These are phyloP conservation scores for Tetragonisca angustula DNA, from an alignment of 2,888 invertebrate genomes.

Conservation along the genomic window DNA sequence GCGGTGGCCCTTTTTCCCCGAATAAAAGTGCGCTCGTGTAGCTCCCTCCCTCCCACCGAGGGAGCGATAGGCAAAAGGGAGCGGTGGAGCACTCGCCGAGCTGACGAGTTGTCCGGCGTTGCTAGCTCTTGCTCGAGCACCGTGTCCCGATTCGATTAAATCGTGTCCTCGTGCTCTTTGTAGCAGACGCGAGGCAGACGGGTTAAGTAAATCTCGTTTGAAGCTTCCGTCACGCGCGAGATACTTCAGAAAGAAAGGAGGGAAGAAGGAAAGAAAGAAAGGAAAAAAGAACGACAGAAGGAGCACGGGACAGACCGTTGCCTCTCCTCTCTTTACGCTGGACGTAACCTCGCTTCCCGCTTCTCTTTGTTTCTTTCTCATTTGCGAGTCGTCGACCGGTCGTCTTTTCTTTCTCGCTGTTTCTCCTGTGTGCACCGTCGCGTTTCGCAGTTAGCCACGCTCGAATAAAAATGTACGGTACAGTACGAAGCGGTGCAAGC, in stretches of 20 bases:
- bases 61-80: slow-evolving; percentile 12
- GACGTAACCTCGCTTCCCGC: neutral
- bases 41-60: neutral
- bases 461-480: slow-evolving; percentile 48
- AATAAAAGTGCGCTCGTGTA: slow-evolving; percentile 48
- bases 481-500: slow-evolving; percentile 19
- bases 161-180: slow-evolving; percentile 71
- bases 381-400: neutral
- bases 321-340: neutral
- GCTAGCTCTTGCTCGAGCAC: slow-evolving; percentile 25
- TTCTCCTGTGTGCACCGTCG: slow-evolving; percentile 6
- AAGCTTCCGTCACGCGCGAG: slow-evolving; percentile 58
- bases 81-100: slow-evolving; percentile 8
- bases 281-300: too few species aligned
- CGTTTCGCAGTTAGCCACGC: slow-evolving; percentile 31
- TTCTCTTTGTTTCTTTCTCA: slow-evolving; percentile 15
- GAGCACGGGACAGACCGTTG: neutral
- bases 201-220: slow-evolving; percentile 77
- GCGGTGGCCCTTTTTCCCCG: slow-evolving; percentile 47
- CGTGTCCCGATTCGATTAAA: slow-evolving; percentile 76
- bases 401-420: neutral
- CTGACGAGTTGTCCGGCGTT: slow-evolving; percentile 59
- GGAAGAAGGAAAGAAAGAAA: neutral
- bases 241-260: slow-evolving; percentile 19
- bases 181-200: slow-evolving; percentile 64